These are phyloP conservation scores for Polyodon spathula DNA, from an alignment of 2,113 vertebrate genomes.

Conservation along the genomic window DNA sequence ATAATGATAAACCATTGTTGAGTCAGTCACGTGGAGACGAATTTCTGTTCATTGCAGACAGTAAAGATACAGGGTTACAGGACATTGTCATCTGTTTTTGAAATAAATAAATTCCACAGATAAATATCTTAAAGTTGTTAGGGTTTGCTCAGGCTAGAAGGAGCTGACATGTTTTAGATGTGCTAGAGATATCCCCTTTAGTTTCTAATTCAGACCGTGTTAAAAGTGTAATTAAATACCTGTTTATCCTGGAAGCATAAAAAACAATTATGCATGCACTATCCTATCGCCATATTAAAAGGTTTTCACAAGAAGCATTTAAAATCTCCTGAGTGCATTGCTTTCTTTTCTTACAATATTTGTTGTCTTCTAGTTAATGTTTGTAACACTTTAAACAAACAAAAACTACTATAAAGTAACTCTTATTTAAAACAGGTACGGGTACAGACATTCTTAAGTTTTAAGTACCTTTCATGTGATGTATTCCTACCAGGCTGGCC, in stretches of 20 bases:
- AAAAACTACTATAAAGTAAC: too few relatives aligned
- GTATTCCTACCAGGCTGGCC: too few relatives aligned
- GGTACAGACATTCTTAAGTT: too few relatives aligned
- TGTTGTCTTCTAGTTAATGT: too few relatives aligned
- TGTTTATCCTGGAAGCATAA: neutral
- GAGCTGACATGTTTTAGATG: neutral
- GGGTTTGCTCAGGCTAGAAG: neutral
- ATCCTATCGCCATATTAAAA: neutral
- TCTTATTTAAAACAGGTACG: too few relatives aligned
- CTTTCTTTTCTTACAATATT: too few relatives aligned
- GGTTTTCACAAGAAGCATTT: too few relatives aligned
- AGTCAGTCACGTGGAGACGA: conserved; percentile 6
- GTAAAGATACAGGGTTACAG: conserved; percentile 9
- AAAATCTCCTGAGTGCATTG: too few relatives aligned
- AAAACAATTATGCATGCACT: neutral
- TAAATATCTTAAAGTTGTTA: conserved; percentile 1
- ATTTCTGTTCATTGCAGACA: conserved; percentile 17
- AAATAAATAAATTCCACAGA: conserved; percentile 1
- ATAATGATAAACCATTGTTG: neutral
- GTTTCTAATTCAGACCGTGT: neutral
- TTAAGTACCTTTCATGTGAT: too few relatives aligned
- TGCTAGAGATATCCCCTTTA: neutral
- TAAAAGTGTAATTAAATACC: neutral
- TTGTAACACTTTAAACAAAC: too few relatives aligned
- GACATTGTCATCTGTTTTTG: neutral